These are phyloP conservation scores for Lophius americanus DNA, from an alignment of 2,797 vertebrate genomes.

Conservation along the genomic window DNA sequence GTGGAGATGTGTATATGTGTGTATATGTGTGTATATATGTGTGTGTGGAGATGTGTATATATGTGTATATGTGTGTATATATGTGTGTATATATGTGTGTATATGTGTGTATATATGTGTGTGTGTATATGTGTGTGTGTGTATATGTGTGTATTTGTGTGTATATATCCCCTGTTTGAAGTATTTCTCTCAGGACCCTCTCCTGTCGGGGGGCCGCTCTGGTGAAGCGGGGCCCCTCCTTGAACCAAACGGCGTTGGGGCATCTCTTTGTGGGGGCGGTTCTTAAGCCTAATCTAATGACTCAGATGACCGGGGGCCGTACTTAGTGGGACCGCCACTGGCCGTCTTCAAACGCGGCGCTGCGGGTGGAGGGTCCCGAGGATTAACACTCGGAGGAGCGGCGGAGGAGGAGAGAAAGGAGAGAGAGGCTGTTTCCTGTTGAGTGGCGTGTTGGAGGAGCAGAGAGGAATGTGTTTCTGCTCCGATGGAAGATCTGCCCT, in stretches of 20 bases:
- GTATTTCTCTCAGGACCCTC: slow-evolving; percentile 6
- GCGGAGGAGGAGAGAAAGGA: slow-evolving; percentile 25
- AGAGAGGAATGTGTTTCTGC: slow-evolving; percentile 62
- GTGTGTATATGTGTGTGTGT: no score
- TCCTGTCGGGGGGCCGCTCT: no score
- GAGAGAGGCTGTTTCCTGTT: slow-evolving; percentile 58
- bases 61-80: no score
- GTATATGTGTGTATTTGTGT: no score
- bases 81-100: no score
- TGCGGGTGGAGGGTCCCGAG: slow-evolving; percentile 73
- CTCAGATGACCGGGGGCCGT: slow-evolving; percentile 75
- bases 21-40: no score
- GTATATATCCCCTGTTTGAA: slow-evolving; percentile 37
- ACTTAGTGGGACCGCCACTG: slow-evolving; percentile 72
- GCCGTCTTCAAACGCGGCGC: slow-evolving; percentile 73
- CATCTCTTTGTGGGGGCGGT: slow-evolving; percentile 69
- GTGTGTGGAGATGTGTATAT: no score
- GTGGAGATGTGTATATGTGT: no score
- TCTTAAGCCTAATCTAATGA: slow-evolving; percentile 78
- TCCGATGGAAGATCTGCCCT: slow-evolving; percentile 51
- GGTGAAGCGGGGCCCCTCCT: slow-evolving; percentile 55
- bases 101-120: no score
- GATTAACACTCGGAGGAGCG: slow-evolving; percentile 75
- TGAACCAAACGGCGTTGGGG: slow-evolving; percentile 70
- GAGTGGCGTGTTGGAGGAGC: slow-evolving; percentile 58